phyloP scores from a whole-genome alignment of 2,113 vertebrate genomes.

The Serilophus lunatus region DNA sequence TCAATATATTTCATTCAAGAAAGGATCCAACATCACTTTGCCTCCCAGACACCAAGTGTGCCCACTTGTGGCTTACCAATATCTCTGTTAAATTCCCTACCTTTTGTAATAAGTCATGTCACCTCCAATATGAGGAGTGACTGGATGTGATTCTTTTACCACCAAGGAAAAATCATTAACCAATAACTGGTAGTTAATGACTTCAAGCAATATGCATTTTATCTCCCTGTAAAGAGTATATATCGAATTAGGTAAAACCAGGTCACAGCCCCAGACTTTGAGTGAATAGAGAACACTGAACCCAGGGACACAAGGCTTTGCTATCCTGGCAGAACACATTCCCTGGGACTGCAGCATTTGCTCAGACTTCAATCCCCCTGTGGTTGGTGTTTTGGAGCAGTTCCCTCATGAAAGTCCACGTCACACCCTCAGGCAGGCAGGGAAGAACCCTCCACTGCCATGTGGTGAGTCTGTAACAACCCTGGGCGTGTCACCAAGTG shows the following conservation, averaged over 20 bases:
- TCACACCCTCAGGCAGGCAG: neutral
- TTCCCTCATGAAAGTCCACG: neutral
- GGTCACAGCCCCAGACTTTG: neutral
- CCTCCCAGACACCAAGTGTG: neutral
- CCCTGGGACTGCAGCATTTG: rapidly evolving
- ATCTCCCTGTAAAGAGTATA: neutral
- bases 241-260: neutral
- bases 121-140: neutral
- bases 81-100: neutral
- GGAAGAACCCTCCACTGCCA: rapidly evolving
- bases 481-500: neutral
- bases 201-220: neutral
- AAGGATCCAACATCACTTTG: neutral
- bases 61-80: rapidly evolving
- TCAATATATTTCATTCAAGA: neutral
- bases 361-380: neutral
- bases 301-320: neutral
- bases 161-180: neutral
- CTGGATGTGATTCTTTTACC: neutral
- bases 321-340: neutral
- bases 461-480: neutral
- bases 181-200: neutral
- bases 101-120: neutral
- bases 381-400: neutral
- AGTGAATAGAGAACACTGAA: neutral